A percentile compares a stretch with the other conserved stretches of the same genome.
phyloP scores from a whole-genome alignment of 2,113 vertebrate genomes.

The Chaetorhynchus papuensis region DNA sequence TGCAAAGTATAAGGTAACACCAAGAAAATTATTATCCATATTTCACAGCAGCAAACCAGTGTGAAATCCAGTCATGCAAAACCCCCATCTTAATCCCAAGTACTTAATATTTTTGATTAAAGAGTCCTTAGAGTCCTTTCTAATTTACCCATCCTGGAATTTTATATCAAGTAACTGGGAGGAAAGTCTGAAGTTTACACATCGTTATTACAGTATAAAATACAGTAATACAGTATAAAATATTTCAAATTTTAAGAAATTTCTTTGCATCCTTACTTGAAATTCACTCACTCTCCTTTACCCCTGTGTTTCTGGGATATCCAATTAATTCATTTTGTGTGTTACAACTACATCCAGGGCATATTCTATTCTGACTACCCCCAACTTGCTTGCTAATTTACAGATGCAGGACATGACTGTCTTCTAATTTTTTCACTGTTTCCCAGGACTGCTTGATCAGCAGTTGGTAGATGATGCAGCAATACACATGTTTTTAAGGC shows the following conservation, averaged over 20 bases:
- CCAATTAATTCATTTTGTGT: not conserved
- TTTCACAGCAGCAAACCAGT: not conserved
- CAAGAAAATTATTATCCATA: not conserved
- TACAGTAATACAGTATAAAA: too few relatives aligned
- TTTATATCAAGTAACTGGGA: not conserved
- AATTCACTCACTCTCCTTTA: not conserved
- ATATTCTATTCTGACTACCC: not conserved
- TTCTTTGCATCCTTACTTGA: not conserved
- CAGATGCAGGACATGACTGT: not conserved
- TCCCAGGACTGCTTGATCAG: not conserved
- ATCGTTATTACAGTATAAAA: not conserved
- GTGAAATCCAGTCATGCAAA: not conserved
- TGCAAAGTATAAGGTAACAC: not conserved
- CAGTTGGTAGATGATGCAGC: not conserved
- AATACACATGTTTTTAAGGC: not conserved
- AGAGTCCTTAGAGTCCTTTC: not conserved
- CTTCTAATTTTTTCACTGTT: not conserved
- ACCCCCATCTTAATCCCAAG: not conserved
- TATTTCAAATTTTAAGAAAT: not conserved
- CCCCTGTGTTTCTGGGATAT: not conserved
- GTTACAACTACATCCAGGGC: not conserved
- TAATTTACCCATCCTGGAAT: not conserved
- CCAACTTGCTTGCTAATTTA: not conserved
- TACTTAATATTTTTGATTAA: not conserved
- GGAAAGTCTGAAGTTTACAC: not conserved